A percentile compares a stretch with the other conserved stretches of the same genome.
phyloP scores from a whole-genome alignment of 2,113 vertebrate species.

The Caretta caretta region DNA sequence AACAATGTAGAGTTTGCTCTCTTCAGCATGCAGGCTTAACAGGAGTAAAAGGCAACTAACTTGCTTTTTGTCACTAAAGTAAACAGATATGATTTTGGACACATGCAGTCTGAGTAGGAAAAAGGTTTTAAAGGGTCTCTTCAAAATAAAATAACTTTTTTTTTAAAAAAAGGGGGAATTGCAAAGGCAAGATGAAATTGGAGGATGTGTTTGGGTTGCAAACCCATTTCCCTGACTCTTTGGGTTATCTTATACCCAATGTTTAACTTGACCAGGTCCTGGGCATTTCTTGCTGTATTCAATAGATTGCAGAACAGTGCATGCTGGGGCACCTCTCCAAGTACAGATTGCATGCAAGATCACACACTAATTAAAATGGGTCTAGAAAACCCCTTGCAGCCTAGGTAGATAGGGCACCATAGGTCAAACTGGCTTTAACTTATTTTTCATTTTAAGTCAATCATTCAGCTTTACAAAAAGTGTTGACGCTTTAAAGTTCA shows the following conservation, averaged over 20 bases:
- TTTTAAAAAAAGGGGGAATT: neutral
- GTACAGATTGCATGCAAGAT: neutral
- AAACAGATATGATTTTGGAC: neutral
- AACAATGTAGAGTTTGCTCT: constrained; percentile 29
- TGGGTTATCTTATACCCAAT: neutral
- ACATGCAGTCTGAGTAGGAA: neutral
- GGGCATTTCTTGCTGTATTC: constrained; percentile 60
- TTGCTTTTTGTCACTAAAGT: neutral
- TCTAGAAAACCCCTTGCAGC: neutral
- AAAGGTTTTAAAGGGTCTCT: neutral
- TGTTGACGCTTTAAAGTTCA: neutral
- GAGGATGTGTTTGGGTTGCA: neutral
- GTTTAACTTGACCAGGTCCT: constrained; percentile 50
- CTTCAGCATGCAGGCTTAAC: neutral
- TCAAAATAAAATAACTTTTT: neutral
- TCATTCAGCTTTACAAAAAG: neutral
- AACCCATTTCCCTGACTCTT: neutral
- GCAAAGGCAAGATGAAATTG: neutral
- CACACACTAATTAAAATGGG: constrained; percentile 28
- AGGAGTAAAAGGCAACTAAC: neutral
- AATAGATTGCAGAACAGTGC: neutral
- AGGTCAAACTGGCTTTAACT: neutral
- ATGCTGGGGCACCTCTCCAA: neutral
- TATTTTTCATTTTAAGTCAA: neutral
- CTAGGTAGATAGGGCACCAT: neutral